Evolutionary conservation across 23 tunicate genomes (phyloP).

Genomic region (Botrylloides violaceus): DNA sequence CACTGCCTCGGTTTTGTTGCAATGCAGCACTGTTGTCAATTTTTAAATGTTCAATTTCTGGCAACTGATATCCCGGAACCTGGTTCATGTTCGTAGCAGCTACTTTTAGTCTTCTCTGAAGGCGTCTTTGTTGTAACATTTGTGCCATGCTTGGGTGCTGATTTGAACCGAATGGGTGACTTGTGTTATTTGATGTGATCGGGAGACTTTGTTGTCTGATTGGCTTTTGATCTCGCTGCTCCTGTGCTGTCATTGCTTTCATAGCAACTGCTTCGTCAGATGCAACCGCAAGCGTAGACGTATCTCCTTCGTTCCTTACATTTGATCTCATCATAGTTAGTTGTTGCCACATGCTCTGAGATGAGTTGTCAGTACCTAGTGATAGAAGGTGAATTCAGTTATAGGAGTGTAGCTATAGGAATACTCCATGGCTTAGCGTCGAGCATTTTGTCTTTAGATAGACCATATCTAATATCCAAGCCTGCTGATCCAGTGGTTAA

Average conservation of each 20-base stretch:
- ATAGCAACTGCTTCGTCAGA: conserved; percentile 63
- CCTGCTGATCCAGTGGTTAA: too few species aligned
- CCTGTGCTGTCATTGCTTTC: conserved; percentile 32
- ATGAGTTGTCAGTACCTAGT: background rate
- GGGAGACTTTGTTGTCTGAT: conserved; percentile 60
- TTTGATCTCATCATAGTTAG: background rate
- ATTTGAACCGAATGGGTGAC: conserved; percentile 15
- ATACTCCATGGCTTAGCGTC: too few species aligned
- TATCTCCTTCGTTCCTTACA: background rate
- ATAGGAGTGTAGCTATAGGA: too few species aligned
- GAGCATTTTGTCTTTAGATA: too few species aligned
- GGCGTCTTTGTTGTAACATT: conserved; percentile 60
- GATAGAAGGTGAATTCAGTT: too few species aligned
- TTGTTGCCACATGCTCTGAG: conserved; percentile 10
- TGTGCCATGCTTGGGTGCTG: conserved; percentile 60
- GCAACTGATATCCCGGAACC: conserved; percentile 19
- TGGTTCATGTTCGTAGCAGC: conserved; percentile 22
- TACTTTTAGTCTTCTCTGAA: conserved; percentile 29
- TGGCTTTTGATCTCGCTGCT: conserved; percentile 22
- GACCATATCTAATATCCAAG: too few species aligned
- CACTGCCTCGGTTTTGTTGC: conserved; percentile 2
- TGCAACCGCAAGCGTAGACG: conserved; percentile 28
- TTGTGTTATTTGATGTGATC: conserved; percentile 1
- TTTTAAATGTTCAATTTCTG: conserved; percentile 35
- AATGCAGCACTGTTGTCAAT: conserved; percentile 24